Percentiles rank a stretch among this genome's conserved stretches.
These are phyloP conservation scores for Troilus luridus DNA, from an alignment of 2,888 invertebrate species.

Conservation along the genomic window DNA sequence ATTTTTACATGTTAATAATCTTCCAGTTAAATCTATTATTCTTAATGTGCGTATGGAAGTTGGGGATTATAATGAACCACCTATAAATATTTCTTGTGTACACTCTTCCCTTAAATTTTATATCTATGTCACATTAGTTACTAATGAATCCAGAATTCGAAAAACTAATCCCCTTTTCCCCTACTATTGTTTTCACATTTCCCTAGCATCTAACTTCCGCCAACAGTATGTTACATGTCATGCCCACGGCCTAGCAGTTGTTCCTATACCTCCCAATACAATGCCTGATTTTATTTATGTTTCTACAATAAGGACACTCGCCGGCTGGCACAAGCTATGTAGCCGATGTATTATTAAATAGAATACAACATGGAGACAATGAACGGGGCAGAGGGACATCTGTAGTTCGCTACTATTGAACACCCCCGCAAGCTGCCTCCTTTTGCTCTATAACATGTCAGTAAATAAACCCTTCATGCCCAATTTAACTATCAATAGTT, in stretches of 20 bases:
- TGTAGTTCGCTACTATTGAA: constrained; percentile 1
- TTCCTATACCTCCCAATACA: background rate
- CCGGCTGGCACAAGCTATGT: background rate
- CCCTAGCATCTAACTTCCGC: no score
- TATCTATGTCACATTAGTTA: no score
- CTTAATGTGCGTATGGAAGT: no score
- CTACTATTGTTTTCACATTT: no score
- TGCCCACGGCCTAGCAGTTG: background rate
- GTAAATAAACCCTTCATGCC: constrained; percentile 26
- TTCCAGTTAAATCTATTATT: no score
- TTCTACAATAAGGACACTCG: background rate
- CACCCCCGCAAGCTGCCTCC: constrained; percentile 44
- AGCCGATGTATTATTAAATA: constrained; percentile 43
- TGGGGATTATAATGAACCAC: no score
- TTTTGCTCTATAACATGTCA: background rate
- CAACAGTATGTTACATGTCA: background rate
- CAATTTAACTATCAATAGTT: background rate
- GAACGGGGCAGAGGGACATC: background rate
- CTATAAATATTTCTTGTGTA: no score
- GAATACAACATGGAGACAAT: background rate
- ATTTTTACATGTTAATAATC: no score
- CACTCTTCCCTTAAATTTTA: no score
- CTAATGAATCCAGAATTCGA: no score
- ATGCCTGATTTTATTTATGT: background rate
- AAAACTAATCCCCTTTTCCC: no score